Percentiles rank a stretch among this genome's conserved stretches.
These are phyloP conservation scores for Netelia fuscicornis DNA, from an alignment of 2,888 invertebrate genomes.

Conservation along the genomic window DNA sequence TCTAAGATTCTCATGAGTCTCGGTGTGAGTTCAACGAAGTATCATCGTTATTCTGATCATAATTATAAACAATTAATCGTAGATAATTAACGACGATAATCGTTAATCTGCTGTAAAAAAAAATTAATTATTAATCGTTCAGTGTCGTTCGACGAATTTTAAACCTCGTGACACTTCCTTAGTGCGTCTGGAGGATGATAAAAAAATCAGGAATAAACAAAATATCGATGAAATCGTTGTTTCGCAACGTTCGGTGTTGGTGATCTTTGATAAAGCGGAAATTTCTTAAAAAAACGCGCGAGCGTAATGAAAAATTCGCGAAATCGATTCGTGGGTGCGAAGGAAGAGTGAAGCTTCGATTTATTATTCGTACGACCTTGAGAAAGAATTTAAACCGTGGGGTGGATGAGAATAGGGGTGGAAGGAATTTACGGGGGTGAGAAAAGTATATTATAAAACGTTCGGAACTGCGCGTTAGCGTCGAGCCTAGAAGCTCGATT, in stretches of 20 bases:
- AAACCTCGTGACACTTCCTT: not conserved
- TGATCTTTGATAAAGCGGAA: conserved; percentile 1
- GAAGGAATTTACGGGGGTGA: not conserved
- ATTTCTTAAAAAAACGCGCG: not conserved
- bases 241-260: conserved; percentile 3
- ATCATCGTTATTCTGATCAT: conserved; percentile 9
- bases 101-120: not conserved
- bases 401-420: conserved; percentile 8
- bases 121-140: not conserved
- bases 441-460: conserved; percentile 7
- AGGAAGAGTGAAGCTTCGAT: conserved; percentile 34
- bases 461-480: conserved; percentile 45
- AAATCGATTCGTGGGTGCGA: conserved; percentile 8
- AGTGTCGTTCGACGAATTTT: conserved; percentile 42
- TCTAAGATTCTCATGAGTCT: not conserved
- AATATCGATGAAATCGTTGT: not conserved
- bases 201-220: not conserved
- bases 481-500: conserved; percentile 11
- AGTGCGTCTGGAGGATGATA: not conserved
- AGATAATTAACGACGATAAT: too few relatives aligned
- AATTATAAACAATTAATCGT: not conserved
- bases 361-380: conserved; percentile 29
- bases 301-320: conserved; percentile 40
- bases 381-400: conserved; percentile 14
- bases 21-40: not conserved